Evolutionary conservation across 2,113 vertebrate genomes (phyloP), one percentile per base, ranked within the genome.

Genomic region (Urocitellus parryii): DNA sequence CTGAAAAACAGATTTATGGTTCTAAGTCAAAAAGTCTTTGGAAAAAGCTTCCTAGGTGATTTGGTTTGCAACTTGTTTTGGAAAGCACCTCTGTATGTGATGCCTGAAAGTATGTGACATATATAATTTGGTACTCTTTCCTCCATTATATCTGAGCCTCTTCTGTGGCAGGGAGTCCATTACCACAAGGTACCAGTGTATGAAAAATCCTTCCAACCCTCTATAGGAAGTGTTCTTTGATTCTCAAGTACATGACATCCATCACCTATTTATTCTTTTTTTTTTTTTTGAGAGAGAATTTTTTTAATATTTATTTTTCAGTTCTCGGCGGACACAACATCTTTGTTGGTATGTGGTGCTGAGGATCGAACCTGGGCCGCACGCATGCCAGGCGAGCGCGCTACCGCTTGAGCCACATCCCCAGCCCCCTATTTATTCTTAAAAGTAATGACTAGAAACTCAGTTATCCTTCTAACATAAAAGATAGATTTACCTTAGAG

Each of bases 371-470:
- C n/a, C n/a, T n/a, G n/a, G n/a, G n/a, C n/a, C n/a, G n/a, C n/a
- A n/a, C n/a, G n/a, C n/a, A n/a, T n/a, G n/a, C n/a, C n/a, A n/a
- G n/a, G n/a, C n/a, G n/a, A n/a, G n/a, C n/a, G n/a, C n/a, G n/a
- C n/a, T n/a, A n/a, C n/a, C n/a, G n/a, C n/a, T n/a, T n/a, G n/a
- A n/a, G n/a, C n/a, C n/a, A n/a, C n/a, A n/a, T n/a, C n/a, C n/a
- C n/a, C n/a, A n/a, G n/a, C n/a, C n/a, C n/a, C n/a, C 80, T 42
- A 70, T 45, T 93, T 81, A 82, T n/a, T 93, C 63, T 56, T 93
- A 58, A 96, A 84, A 85, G 70, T 37, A 81, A 39, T 76, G 58
- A 68, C 88, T 65, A 90, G 80, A 94, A 91, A 63, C 78, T 61
- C 68, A 45, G 25, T 39, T 77, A 93, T 16, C 25, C 22, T 68